phyloP scores from a whole-genome alignment of 2,888 invertebrate genomes.

The Trachelus tabidus region DNA sequence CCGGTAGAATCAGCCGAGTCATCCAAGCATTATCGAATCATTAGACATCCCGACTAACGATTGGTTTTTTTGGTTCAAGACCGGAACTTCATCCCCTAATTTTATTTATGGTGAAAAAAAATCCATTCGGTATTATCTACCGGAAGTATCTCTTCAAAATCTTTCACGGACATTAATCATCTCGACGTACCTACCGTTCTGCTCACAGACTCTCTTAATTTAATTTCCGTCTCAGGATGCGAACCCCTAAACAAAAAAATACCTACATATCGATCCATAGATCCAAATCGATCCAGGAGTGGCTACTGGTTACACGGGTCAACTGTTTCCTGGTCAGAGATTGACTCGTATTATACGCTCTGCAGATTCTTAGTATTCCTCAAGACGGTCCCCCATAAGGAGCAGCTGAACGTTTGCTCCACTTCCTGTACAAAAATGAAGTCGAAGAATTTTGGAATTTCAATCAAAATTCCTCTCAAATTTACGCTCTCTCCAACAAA shows the following conservation, averaged over 20 bases:
- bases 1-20: background rate
- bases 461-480: background rate
- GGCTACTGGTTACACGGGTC: slow-evolving; percentile 33
- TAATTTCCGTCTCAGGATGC: background rate
- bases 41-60: background rate
- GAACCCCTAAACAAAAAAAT: background rate
- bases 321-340: slow-evolving; percentile 16
- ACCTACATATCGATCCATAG: background rate
- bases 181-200: background rate
- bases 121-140: background rate
- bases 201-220: background rate
- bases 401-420: background rate
- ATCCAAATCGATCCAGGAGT: slow-evolving; percentile 28
- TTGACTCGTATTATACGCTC: slow-evolving; percentile 38
- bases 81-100: slow-evolving; percentile 1
- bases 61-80: background rate
- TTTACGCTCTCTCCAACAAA: background rate
- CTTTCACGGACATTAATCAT: background rate
- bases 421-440: background rate
- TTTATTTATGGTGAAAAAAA: background rate
- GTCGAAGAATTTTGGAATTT: background rate
- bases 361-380: slow-evolving; percentile 33
- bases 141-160: background rate
- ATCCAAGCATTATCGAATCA: background rate
- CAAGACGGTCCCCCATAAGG: slow-evolving; percentile 15